Evolutionary conservation across 2,888 invertebrate species (phyloP), one percentile per base, ranked within the genome.

Genomic region (Agapostemon virescens): DNA sequence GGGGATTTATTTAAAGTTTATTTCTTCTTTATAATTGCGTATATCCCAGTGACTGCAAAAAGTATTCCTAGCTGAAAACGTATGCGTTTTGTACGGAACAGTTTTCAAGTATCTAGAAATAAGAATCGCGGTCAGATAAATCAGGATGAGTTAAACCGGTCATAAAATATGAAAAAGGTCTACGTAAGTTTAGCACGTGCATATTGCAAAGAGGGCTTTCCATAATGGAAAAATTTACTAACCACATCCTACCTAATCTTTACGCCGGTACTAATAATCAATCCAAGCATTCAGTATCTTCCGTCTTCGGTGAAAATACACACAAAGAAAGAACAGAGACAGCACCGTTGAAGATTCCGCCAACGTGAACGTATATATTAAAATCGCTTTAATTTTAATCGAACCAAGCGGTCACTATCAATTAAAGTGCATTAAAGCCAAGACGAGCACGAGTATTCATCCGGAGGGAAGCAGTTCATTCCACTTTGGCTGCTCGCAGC

Each of bases 381-480:
- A 72, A 81, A 75, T 71, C 70, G 74, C 75, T 80, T 75, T 52
- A 72, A 75, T 81, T 81, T 72, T 69, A 81, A 81, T 81, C 81
- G 69, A 52, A 42, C 69, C 74, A 13, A 40, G 70, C 42, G 67
- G 49, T 67, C 69, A 58, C 74, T 70, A 64, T 71, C 81, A 80
- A 81, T 81, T 81, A 81, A 81, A 75, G 74, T 49, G 69, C 75
- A 76, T 76, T 76, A 81, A 75, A 81, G 64, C 23, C 38, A 71
- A 49, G 70, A 80, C 52, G 40, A 72, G 69, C 55, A 66, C 58
- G 69, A 80, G 63, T 67, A 68, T 74, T 68, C 81, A 76, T 81
- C 81, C 81, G 81, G 76, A 45, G 74, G 74, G 69, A 70, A 79
- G 74, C 61, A 66, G 81, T 76, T 80, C 76, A 67, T 81, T 81